Conservation (phyloP, 2,888 invertebrate genomes). For the Euphydryas editha region DNA sequence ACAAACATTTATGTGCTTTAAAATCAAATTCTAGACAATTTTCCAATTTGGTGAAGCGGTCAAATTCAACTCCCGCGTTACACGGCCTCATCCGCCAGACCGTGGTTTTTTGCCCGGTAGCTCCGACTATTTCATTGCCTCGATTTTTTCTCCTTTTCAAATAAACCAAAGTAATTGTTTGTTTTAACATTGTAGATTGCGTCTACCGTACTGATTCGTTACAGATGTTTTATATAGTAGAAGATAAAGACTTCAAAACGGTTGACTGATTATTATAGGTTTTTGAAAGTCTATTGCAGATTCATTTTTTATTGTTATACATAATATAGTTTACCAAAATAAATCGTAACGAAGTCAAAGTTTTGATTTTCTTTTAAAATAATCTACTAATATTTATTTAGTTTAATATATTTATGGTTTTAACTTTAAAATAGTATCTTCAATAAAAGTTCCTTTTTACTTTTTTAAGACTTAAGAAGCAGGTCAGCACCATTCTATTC, state of each 20-base stretch:
- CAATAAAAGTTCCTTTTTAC: background rate
- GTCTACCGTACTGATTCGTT: slow-evolving; percentile 74
- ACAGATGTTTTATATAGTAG: slow-evolving; percentile 69
- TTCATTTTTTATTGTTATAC: slow-evolving; percentile 14
- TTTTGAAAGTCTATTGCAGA: slow-evolving; percentile 30
- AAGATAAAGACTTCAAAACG: slow-evolving; percentile 77
- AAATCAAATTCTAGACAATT: slow-evolving; percentile 10
- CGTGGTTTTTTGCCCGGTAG: slow-evolving; percentile 76
- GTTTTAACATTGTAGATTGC: slow-evolving; percentile 80
- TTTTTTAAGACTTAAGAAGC: background rate
- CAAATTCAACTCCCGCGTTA: slow-evolving; percentile 68
- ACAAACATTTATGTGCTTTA: background rate
- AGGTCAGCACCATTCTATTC: slow-evolving; percentile 1
- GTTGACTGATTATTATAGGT: slow-evolving; percentile 53
- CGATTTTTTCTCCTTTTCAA: slow-evolving; percentile 79
- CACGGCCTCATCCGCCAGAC: slow-evolving; percentile 51
- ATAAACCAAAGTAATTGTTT: slow-evolving; percentile 83
- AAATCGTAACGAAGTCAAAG: background rate
- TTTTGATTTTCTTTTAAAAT: background rate
- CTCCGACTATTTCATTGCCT: slow-evolving; percentile 80
- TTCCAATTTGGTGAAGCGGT: slow-evolving; percentile 46
- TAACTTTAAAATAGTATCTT: background rate
- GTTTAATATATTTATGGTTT: background rate
- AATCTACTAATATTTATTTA: background rate
- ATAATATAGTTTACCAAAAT: slow-evolving; percentile 13